Base-by-base conservation (phyloP, 2,113 vertebrate species). In the Procavia capensis region DNA sequence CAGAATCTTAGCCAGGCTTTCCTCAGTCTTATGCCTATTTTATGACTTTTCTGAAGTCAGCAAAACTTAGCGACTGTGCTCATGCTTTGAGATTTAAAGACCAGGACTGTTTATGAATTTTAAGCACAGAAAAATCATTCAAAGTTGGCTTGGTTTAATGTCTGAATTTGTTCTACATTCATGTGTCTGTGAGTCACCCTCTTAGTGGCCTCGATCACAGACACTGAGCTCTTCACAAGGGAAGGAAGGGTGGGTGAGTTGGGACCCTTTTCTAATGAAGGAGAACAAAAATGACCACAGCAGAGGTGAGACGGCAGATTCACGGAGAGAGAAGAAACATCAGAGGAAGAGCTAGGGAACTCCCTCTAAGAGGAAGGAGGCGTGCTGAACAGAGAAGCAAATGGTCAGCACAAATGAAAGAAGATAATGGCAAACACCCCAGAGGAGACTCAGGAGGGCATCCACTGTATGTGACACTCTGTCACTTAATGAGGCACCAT, bases 21-120 rank as follows among this genome's bases (percentile, higher is more conserved):
- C 61, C 81, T 82, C 72, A 66, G 61, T 68, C 27, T 57, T 17
- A 68, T 50, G 17, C 45, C n/a, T 87, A 34, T 31, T 82, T 84
- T 54, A 45, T 25, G 39, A 57, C 25, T 85, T 81, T 61, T 11
- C 19, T 74, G 45, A 75, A 95, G 64, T 59, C 13, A 83, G 5
- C 1, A 2, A 16, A 64, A 50, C 31, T 92, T 84, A 83, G 6
- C 10, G 34, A 82, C 89, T 90, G 7, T 11, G 80, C 9, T 76
- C 87, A 61, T 16, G 34, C 25, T 95, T 90, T 90, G 66, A 24
- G 85, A 64, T 83, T 72, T 93, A 81, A 91, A 95, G 89, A 54
- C 14, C 57, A 72, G 25, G 80, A 7, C 45, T 75, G 14, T 66
- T 50, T 11, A 34, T 70, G 57, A 78, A 86, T 79, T 72, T 85